Percentiles rank a stretch among this genome's conserved stretches.
These are phyloP conservation scores for Notoglanidium macrostoma DNA, from an alignment of 2,797 vertebrate genomes.

Conservation along the genomic window DNA sequence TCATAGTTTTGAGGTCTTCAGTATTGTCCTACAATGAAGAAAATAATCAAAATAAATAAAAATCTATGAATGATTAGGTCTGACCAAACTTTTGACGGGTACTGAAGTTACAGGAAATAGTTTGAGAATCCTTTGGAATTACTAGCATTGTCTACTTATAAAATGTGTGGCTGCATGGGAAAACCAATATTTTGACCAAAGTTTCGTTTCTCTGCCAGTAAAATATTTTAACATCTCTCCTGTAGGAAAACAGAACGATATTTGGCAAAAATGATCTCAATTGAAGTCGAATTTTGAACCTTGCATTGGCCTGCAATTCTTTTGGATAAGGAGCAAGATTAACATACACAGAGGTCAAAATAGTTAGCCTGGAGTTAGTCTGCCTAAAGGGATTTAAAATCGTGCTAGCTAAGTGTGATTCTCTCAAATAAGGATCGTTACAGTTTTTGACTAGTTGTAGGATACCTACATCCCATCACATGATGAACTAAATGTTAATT, in stretches of 20 bases:
- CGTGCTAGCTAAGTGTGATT: not conserved
- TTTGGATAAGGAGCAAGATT: not conserved
- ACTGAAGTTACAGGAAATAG: not conserved
- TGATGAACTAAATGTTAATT: not conserved
- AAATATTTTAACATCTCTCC: not conserved
- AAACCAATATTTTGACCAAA: not conserved
- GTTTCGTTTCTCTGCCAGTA: not conserved
- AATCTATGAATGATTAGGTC: too few relatives aligned
- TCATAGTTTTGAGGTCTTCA: too few relatives aligned
- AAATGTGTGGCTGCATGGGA: not conserved
- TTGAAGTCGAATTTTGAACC: not conserved
- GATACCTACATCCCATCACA: not conserved
- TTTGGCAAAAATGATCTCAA: not conserved
- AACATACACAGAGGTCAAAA: not conserved
- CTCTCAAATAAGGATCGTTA: not conserved
- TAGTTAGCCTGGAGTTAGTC: not conserved
- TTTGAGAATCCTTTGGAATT: not conserved
- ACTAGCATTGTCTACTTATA: not conserved
- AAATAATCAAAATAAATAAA: too few relatives aligned
- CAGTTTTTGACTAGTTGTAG: not conserved
- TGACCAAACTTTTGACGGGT: too few relatives aligned
- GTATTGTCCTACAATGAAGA: too few relatives aligned
- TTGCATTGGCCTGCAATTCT: not conserved
- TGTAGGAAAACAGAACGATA: not conserved
- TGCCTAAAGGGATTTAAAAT: not conserved